These are phyloP conservation scores for Pteropus alecto DNA, from an alignment of 2,113 vertebrate genomes.

Conservation along the genomic window DNA sequence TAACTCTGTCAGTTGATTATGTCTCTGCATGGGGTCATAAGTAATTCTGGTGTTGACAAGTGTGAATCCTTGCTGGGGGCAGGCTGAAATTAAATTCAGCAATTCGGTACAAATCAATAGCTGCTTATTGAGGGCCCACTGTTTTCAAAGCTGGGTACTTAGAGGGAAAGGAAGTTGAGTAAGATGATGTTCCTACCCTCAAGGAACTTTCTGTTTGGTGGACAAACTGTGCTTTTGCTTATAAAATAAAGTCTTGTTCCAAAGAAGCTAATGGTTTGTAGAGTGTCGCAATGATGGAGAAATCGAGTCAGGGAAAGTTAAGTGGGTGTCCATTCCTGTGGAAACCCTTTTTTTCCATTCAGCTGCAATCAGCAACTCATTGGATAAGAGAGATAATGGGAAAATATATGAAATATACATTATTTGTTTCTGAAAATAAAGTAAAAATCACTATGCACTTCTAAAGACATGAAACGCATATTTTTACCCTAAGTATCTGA, in stretches of 20 bases:
- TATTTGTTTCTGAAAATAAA: not conserved
- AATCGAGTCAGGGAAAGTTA: not conserved
- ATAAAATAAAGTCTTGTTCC: not conserved
- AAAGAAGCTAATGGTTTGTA: not conserved
- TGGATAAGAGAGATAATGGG: not conserved
- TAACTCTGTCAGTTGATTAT: not conserved
- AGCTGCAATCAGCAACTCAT: not conserved
- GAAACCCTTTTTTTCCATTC: not conserved
- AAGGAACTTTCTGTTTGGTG: not conserved
- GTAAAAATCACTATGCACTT: not conserved
- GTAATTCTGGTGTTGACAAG: conserved; percentile 55
- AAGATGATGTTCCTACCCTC: not conserved
- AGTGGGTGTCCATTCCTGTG: not conserved
- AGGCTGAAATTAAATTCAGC: conserved; percentile 64
- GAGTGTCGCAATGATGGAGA: not conserved
- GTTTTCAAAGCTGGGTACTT: not conserved
- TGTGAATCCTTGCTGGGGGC: conserved; percentile 48
- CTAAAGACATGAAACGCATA: not conserved
- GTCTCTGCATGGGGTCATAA: conserved; percentile 1
- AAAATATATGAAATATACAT: not conserved
- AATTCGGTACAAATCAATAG: conserved; percentile 46
- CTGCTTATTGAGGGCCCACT: not conserved
- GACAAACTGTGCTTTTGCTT: not conserved
- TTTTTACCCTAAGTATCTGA: not conserved
- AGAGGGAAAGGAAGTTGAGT: not conserved